Conservation (phyloP, 2,113 vertebrate genomes). For the Rutilus rutilus region DNA sequence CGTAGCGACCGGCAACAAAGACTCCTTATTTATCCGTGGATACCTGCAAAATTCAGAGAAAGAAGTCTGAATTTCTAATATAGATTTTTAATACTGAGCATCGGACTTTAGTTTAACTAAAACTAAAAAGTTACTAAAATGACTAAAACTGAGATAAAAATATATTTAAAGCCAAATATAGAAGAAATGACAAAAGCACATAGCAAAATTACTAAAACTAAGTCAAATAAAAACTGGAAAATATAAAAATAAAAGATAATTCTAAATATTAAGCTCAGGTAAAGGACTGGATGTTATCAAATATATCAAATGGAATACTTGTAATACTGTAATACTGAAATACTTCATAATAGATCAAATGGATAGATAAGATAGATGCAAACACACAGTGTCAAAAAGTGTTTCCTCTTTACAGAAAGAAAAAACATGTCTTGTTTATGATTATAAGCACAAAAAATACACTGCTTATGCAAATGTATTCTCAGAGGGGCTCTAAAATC, state of each 20-base stretch:
- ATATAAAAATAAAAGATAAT: neutral
- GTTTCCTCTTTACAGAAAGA: neutral
- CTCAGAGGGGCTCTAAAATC: slow-evolving; percentile 17
- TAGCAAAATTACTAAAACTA: too few species aligned
- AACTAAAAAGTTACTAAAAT: too few species aligned
- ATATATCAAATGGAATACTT: too few species aligned
- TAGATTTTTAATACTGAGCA: neutral
- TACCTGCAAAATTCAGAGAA: slow-evolving; percentile 72
- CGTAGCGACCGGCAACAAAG: slow-evolving; percentile 86
- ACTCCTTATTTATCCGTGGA: slow-evolving; percentile 90
- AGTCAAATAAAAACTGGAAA: neutral
- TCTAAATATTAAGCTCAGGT: neutral
- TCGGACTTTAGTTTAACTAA: neutral
- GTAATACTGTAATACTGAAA: too few species aligned
- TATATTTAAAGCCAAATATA: too few species aligned
- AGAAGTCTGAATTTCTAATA: neutral
- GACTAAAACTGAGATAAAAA: too few species aligned
- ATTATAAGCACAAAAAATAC: neutral
- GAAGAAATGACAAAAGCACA: too few species aligned
- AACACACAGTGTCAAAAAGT: neutral
- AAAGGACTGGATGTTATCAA: too few species aligned
- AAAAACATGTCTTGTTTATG: neutral
- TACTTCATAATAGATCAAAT: neutral
- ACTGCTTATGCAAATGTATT: neutral
- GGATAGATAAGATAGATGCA: neutral